These are phyloP conservation scores for Pygoscelis antarcticus DNA, from an alignment of 2,113 vertebrate genomes.

Conservation along the genomic window DNA sequence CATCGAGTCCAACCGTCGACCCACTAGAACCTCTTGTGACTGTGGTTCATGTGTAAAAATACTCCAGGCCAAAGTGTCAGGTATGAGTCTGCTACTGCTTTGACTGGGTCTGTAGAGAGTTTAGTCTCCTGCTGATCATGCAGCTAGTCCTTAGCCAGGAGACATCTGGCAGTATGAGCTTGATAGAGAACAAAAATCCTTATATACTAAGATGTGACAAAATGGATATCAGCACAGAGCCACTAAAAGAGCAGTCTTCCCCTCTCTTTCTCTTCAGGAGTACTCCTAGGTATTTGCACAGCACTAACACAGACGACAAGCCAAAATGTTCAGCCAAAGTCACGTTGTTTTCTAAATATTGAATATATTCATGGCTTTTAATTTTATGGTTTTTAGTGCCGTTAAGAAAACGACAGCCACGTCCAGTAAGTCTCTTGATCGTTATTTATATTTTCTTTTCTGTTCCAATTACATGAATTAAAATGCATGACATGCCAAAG, in stretches of 20 bases:
- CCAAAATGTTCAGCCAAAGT: background rate
- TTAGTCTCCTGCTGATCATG: background rate
- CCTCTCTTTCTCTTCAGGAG: background rate
- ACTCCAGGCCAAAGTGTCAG: background rate
- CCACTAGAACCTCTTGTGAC: background rate
- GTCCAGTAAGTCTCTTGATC: background rate
- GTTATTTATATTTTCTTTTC: background rate
- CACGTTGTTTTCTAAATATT: background rate
- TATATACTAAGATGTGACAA: background rate
- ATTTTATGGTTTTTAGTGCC: background rate
- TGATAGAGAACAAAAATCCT: background rate
- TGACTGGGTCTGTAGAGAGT: background rate
- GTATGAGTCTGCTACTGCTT: background rate
- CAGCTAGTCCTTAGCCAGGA: background rate
- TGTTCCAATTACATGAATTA: background rate
- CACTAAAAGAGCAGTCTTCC: background rate
- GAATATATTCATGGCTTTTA: background rate
- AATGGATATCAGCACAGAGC: background rate
- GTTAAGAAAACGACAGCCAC: background rate
- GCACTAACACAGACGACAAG: background rate
- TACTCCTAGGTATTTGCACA: background rate
- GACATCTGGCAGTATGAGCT: background rate
- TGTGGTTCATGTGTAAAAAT: background rate
- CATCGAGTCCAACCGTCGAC: no score
- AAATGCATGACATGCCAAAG: background rate